Conservation (phyloP, 2,113 vertebrate species). For the Sylvia atricapilla region DNA sequence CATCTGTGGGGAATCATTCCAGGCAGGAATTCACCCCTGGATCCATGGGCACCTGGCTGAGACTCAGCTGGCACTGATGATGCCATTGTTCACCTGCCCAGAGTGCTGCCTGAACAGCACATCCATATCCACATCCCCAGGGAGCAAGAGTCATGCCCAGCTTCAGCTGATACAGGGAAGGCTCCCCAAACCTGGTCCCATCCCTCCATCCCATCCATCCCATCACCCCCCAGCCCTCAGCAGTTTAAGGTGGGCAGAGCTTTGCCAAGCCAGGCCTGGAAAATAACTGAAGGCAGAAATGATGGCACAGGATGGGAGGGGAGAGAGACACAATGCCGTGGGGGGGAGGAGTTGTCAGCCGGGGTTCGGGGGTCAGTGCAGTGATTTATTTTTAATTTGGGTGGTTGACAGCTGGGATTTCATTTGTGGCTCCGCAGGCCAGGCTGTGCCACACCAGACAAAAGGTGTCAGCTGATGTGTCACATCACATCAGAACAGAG, state of each 20-base stretch:
- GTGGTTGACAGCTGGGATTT: slow-evolving; percentile 29
- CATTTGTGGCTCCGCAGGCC: neutral
- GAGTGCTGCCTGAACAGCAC: neutral
- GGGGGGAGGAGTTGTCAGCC: neutral
- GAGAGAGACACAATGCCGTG: neutral
- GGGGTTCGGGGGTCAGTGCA: neutral
- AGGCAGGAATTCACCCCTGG: neutral
- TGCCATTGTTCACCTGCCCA: neutral
- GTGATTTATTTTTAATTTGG: slow-evolving; percentile 57
- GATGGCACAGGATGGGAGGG: neutral
- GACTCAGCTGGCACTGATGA: neutral
- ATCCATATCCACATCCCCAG: neutral
- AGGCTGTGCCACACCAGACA: neutral
- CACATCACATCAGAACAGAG: neutral
- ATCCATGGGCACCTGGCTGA: rapidly evolving
- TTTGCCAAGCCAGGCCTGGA: neutral
- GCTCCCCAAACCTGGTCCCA: neutral
- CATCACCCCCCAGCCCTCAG: neutral
- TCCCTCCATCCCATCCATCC: neutral
- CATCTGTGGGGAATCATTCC: neutral
- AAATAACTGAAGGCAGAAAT: neutral
- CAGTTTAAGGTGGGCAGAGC: neutral
- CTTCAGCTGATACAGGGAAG: neutral
- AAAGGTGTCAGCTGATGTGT: neutral
- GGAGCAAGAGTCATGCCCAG: rapidly evolving